Percentiles rank a stretch among this genome's conserved stretches.
Conservation (phyloP, 1,140 invertebrate species). For the Drosophila oshimai region DNA sequence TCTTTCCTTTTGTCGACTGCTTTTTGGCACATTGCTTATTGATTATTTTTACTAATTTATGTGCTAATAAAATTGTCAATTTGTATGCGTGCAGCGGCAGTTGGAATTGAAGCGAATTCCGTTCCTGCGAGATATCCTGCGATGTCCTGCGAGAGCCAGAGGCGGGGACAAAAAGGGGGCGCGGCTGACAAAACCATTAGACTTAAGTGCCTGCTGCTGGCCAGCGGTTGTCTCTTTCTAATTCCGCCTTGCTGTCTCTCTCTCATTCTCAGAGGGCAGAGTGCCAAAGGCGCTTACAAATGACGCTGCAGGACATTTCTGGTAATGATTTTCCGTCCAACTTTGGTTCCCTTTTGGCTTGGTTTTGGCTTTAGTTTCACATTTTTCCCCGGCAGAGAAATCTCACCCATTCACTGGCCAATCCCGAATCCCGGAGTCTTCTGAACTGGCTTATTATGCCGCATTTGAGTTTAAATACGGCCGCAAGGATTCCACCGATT, state of each 20-base stretch:
- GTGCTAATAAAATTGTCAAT: slow-evolving; percentile 79
- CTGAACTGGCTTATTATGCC: slow-evolving; percentile 60
- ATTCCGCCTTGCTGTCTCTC: background rate
- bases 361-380: slow-evolving; percentile 43
- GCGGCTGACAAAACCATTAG: slow-evolving; percentile 66
- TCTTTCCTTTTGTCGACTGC: slow-evolving; percentile 29
- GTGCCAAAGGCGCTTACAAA: slow-evolving; percentile 68
- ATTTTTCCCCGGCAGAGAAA: slow-evolving; percentile 1
- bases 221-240: slow-evolving; percentile 6
- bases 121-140: slow-evolving; percentile 9
- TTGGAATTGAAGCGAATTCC: slow-evolving; percentile 34
- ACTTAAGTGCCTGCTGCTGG: slow-evolving; percentile 62
- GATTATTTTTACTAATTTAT: slow-evolving; percentile 79
- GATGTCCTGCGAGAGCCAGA: background rate
- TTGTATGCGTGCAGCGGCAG: slow-evolving; percentile 64
- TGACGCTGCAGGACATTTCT: slow-evolving; percentile 73
- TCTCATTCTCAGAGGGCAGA: slow-evolving; percentile 44
- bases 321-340: slow-evolving; percentile 59
- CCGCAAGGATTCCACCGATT: slow-evolving; percentile 41
- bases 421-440: slow-evolving; percentile 11
- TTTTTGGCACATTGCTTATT: slow-evolving; percentile 75
- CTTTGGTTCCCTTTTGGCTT: too few relatives aligned
- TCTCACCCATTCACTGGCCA: slow-evolving; percentile 17
- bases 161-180: slow-evolving; percentile 1
- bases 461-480: slow-evolving; percentile 56